Base-by-base conservation (phyloP, 1,140 invertebrate species). In the Melitaea cinxia region DNA sequence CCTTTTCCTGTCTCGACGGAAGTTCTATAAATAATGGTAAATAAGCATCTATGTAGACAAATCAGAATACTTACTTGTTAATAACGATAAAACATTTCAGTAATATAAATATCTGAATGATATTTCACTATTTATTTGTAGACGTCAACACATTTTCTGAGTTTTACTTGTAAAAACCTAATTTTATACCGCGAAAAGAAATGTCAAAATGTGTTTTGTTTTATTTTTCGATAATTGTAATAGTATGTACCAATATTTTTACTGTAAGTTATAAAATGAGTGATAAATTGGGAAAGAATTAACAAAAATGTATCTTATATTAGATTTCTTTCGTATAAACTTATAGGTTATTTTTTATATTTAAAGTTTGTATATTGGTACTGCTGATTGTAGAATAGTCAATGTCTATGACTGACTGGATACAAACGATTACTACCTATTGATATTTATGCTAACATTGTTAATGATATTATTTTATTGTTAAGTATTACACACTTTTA, bases 1-100 rank as follows among this genome's bases (percentile, higher is more conserved):
- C 85, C 85, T 88, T 87, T 88, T 88, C 85, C 85, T 88, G 85
- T 83, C 70, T 56, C 47, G 75, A 78, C 83, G 85, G 83, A 88
- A 88, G 85, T 87, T 74, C 69, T 67, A 30, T 60, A 57, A 60
- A 61, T n/a, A n/a, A 49, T 12, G 1, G 56, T 52, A 65, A 42
- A 64, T 56, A 26, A 47, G 39, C 54, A 21, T 49, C 33, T 65
- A 21, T 30, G 67, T 64, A 68, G 50, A 56, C 12, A 33, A 39
- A 21, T 15, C 33, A n/a, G 50, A 50, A 54, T 54, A 71, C 59
- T 72, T 52, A 70, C 70, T 64, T 59, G 50, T 68, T 42, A 19
- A 47, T 37, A 4, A 55, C 19, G 10, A 24, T 50, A 47, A 49
- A 42, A 28, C 50, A 58, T 37, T 61, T 61, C 17, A 66, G 30